Conservation (phyloP, 1,140 invertebrate species). For the Cataglyphis hispanica region DNA sequence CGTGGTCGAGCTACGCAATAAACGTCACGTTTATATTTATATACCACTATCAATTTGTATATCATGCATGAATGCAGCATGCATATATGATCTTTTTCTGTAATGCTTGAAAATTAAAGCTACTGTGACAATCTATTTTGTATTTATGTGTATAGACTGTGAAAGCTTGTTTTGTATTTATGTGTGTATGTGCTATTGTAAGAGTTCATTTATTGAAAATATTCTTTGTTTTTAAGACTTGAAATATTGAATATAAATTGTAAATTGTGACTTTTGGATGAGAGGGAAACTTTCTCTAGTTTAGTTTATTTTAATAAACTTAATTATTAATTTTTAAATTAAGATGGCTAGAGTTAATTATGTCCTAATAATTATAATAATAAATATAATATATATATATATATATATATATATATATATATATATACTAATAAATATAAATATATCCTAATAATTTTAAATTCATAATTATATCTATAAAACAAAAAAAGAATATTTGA, state of each 20-base stretch:
- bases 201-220: background rate
- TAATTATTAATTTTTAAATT: background rate
- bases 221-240: background rate
- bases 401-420: too few species aligned
- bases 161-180: too few species aligned
- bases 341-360: background rate
- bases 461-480: background rate
- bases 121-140: background rate
- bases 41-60: background rate
- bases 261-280: background rate
- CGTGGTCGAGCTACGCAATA: background rate
- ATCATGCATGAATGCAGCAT: background rate
- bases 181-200: background rate
- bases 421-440: too few species aligned
- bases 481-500: background rate
- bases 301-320: background rate
- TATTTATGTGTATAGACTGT: too few species aligned
- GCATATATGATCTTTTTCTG: background rate
- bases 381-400: too few species aligned
- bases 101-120: background rate
- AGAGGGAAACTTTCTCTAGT: background rate
- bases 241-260: background rate
- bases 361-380: background rate
- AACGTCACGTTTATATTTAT: conserved; percentile 11
- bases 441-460: background rate